Base-by-base conservation (phyloP, 2,888 invertebrate genomes). In the Cylindroiulus punctatus region DNA sequence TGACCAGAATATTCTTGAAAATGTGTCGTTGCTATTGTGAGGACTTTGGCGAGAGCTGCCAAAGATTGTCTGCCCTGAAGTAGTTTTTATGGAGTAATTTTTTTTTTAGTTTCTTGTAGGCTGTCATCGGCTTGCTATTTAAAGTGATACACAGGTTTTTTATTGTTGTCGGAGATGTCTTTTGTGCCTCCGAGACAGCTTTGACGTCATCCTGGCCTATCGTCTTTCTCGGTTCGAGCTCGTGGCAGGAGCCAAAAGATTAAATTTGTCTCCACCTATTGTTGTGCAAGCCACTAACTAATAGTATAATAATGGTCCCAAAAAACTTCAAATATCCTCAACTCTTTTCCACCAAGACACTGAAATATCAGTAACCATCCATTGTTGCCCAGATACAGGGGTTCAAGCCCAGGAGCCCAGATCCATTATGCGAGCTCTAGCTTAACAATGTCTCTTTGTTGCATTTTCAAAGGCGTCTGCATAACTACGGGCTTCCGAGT, bases 371-470 rank as follows among this genome's bases (percentile, higher is more conserved):
- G 36, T 36, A 44, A 44, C 1, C 8, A 44, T 44, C 10, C 36
- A 36, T 36, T 36, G 36, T 7, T 36, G 36, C 36, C 36, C 36
- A 8, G n/a, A 19, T n/a, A 52, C 8, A n/a, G n/a, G 5, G 0
- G 52, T 47, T 12, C 47, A 12, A 47, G 47, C 47, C 14, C 47
- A 17, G 47, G 47, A 47, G 47, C 12, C 52, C 19, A n/a, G 52
- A 14, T n/a, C 19, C 10, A 52, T 5, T 52, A 52, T 52, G 19
- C 3, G n/a, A 14, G n/a, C n/a, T 52, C 52, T 8, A n/a, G 47
- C 47, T 17, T 52, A 52, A 52, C 52, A 52, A 52, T 52, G n/a
- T n/a, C n/a, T n/a, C n/a, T 52, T 52, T 52, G 52, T 52, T 52
- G 3, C 5, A 7, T 7, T 52, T 52, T 52, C n/a, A n/a, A 52